Conservation (phyloP, 1,140 invertebrate genomes). For the Brachionus plicatilis region DNA sequence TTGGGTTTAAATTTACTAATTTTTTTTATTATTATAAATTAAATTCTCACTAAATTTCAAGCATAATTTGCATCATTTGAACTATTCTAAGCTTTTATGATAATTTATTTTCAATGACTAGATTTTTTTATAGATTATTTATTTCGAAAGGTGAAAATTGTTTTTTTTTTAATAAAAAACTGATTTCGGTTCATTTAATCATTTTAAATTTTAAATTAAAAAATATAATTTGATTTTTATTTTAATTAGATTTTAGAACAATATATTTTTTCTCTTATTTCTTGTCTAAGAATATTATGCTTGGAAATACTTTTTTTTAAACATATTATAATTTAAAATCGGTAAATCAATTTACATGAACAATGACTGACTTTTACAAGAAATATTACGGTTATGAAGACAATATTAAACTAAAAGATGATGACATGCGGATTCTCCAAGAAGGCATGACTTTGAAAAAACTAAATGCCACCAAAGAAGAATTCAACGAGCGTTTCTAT, state of each 20-base stretch:
- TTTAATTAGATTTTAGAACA: neutral
- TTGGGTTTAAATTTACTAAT: neutral
- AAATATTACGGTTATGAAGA: conserved; percentile 40
- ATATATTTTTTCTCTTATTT: neutral
- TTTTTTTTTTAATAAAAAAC: neutral
- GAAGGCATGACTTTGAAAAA: conserved; percentile 32
- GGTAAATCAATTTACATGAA: neutral
- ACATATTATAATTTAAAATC: neutral
- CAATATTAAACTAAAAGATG: conserved; percentile 24
- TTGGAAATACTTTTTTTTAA: neutral
- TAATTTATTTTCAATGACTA: neutral
- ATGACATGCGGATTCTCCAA: neutral
- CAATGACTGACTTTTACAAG: conserved; percentile 37
- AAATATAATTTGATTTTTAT: neutral
- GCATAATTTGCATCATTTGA: neutral
- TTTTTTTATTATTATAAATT: neutral
- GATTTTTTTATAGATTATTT: neutral
- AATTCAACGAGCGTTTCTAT: conserved; percentile 29
- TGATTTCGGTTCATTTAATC: neutral
- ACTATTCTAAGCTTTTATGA: conserved; percentile 3
- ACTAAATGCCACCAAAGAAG: conserved; percentile 8
- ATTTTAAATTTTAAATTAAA: neutral
- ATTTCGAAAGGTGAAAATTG: neutral
- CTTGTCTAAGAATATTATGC: neutral
- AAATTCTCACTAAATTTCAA: neutral